Evolutionary conservation across 30 jellyfish, hydroid and myxozoan genomes (phyloP), one percentile per base, ranked within the genome.

Genomic region (Hydra vulgaris): DNA sequence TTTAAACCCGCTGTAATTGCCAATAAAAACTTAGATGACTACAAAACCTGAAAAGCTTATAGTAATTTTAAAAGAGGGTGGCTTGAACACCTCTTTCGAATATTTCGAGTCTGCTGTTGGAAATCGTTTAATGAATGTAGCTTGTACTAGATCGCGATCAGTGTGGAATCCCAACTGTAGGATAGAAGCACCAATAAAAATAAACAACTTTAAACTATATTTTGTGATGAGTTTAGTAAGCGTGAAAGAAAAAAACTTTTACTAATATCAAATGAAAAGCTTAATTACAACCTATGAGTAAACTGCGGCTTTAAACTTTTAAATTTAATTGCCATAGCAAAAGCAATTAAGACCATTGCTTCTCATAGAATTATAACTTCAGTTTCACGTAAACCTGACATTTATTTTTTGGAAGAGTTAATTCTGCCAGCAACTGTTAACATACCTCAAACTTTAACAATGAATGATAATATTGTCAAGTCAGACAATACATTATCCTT

Each of bases 31-130:
- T 84, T 86, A 22, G 21, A 73, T 55, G 70, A 77, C 72, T 70
- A 52, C 17, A 53, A 71, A 54, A 0, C 26, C 19, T 18, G 40
- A 15, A 73, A 22, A 70, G 87, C 85, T 66, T 82, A 87, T 27
- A 87, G 92, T 76, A 81, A 74, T 61, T 74, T 15, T 56, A 22
- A 54, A 15, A 26, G 77, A 0, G 94, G 88, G 21, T 87, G 88
- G n/a, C 20, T 22, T n/a, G n/a, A n/a, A n/a, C n/a, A 77, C 23
- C 26, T 85, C 7, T 80, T 26, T 53, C 88, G 95, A 70, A n/a
- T n/a, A n/a, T n/a, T n/a, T n/a, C n/a, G n/a, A n/a, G n/a, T n/a
- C n/a, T n/a, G n/a, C n/a, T n/a, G n/a, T n/a, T n/a, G n/a, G n/a
- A n/a, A n/a, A n/a, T n/a, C n/a, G n/a, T n/a, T n/a, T n/a, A n/a